phyloP scores from a whole-genome alignment of 1,140 invertebrate species.

The Drosophila burlai region DNA sequence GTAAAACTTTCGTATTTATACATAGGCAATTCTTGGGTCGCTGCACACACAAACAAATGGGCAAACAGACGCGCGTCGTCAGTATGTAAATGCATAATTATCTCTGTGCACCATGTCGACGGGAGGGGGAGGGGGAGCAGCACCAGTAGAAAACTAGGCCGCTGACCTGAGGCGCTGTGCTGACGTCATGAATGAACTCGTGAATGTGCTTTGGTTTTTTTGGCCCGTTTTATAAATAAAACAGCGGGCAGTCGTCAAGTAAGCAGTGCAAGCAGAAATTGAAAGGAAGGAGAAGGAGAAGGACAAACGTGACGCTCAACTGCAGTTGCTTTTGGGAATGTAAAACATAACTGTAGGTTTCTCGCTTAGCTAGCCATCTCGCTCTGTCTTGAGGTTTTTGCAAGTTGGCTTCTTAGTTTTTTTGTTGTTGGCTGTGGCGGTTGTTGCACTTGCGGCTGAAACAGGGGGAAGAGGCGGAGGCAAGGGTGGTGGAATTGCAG shows the following conservation, averaged over 20 bases:
- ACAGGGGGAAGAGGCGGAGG: neutral
- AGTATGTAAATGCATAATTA: conserved; percentile 58
- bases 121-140: conserved; percentile 2
- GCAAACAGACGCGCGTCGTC: conserved; percentile 10
- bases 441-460: conserved; percentile 35
- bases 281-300: conserved; percentile 15
- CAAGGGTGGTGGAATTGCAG: conserved; percentile 25
- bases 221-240: conserved; percentile 53
- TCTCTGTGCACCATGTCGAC: conserved; percentile 28
- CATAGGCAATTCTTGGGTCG: conserved; percentile 32
- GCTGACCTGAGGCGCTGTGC: conserved; percentile 79
- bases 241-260: conserved; percentile 45
- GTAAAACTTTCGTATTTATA: conserved; percentile 65
- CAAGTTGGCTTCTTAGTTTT: neutral
- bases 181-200: conserved; percentile 85
- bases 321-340: conserved; percentile 37
- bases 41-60: conserved; percentile 22
- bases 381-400: neutral
- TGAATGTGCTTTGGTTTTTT: conserved; percentile 65
- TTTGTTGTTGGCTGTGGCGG: conserved; percentile 26
- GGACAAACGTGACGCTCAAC: conserved; percentile 51
- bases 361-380: conserved; percentile 9
- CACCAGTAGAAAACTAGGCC: conserved; percentile 73
- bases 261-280: conserved; percentile 29
- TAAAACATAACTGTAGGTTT: conserved; percentile 26